phyloP scores from a whole-genome alignment of 2,113 vertebrate species.

The Cephalopterus ornatus region DNA sequence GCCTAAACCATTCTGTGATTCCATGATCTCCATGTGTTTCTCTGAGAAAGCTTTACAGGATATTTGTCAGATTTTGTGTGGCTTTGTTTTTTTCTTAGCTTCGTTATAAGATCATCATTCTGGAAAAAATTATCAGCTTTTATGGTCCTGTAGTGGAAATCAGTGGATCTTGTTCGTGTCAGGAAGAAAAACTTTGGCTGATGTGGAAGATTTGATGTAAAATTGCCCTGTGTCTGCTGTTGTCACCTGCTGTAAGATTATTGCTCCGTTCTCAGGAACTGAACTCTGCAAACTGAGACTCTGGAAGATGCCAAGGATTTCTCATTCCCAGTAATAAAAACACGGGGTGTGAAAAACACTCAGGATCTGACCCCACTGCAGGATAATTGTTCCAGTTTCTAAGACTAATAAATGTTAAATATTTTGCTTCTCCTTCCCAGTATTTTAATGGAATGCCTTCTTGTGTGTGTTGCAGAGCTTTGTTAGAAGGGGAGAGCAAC shows the following conservation, averaged over 20 bases:
- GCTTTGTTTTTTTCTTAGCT: background rate
- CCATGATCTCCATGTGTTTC: background rate
- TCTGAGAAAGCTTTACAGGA: background rate
- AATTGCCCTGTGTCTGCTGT: background rate
- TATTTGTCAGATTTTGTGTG: background rate
- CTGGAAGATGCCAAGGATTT: background rate
- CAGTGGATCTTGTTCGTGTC: background rate
- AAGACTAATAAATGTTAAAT: background rate
- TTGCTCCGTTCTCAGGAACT: background rate
- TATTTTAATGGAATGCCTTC: background rate
- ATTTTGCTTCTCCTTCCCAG: background rate
- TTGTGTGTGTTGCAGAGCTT: conserved; percentile 77
- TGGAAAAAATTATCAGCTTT: background rate
- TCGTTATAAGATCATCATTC: background rate
- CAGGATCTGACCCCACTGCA: background rate
- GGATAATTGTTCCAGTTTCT: background rate
- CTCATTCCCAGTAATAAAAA: background rate
- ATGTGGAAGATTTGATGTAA: background rate
- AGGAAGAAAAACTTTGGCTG: background rate
- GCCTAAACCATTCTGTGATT: background rate
- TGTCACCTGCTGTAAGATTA: background rate
- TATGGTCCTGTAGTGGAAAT: background rate
- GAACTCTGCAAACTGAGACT: background rate
- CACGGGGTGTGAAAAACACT: background rate
- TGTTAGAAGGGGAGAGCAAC: conserved; percentile 86